These are phyloP conservation scores for Tetraodon nigroviridis DNA, from an alignment of 2,113 vertebrate species.

Conservation along the genomic window DNA sequence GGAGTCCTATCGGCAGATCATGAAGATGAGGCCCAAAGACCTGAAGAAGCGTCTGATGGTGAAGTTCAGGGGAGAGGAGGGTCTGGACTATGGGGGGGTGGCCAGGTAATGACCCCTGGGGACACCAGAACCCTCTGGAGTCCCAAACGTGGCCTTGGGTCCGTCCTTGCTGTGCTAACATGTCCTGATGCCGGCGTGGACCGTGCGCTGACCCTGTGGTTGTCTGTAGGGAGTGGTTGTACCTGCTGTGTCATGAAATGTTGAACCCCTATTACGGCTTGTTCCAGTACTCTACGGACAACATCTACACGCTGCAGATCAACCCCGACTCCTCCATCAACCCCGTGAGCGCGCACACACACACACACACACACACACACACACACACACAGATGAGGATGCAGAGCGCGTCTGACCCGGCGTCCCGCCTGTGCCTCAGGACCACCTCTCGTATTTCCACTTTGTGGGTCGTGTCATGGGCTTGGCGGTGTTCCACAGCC, in stretches of 20 bases:
- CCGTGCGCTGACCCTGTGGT: conserved; percentile 10
- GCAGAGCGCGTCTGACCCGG: not conserved
- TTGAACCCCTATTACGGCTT: conserved; percentile 95
- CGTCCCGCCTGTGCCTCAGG: conserved; percentile 66
- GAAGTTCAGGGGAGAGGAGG: conserved; percentile 96
- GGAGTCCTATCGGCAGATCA: conserved; percentile 97
- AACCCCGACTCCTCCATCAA: conserved; percentile 97
- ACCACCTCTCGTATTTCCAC: conserved; percentile 97
- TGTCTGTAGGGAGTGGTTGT: conserved; percentile 86
- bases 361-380: too few relatives aligned
- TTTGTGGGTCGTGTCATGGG: conserved; percentile 99
- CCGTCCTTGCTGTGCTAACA: not conserved
- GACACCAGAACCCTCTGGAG: not conserved
- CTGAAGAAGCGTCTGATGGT: conserved; percentile 97
- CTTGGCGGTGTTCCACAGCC: conserved; percentile 97
- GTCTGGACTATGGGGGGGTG: conserved; percentile 93
- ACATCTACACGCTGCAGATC: conserved; percentile 97
- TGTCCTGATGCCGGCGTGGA: not conserved
- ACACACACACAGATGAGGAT: not conserved
- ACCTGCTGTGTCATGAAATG: conserved; percentile 95
- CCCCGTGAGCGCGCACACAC: conserved; percentile 94
- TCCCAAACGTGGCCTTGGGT: too few relatives aligned
- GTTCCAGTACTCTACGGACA: conserved; percentile 97
- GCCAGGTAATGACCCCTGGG: conserved; percentile 78
- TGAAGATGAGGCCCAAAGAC: conserved; percentile 99